These are phyloP conservation scores for Rhagonycha lutea DNA, from an alignment of 2,888 invertebrate genomes.

Conservation along the genomic window DNA sequence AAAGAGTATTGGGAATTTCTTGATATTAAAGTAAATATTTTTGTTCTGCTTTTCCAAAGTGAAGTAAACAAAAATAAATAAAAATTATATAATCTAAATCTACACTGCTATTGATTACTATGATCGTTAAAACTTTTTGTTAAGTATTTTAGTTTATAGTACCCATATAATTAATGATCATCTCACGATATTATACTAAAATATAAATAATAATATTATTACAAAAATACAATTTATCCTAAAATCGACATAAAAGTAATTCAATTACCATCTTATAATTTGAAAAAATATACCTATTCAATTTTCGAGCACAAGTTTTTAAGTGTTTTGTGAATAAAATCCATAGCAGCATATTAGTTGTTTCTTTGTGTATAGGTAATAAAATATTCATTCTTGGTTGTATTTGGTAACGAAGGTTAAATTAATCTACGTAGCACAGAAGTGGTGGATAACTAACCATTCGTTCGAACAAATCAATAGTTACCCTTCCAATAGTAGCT, in stretches of 20 bases:
- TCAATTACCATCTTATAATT: not conserved
- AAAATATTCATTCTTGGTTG: constrained; percentile 17
- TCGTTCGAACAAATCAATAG: constrained; percentile 18
- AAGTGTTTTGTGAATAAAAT: not conserved
- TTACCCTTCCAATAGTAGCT: constrained; percentile 14
- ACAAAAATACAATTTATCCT: not conserved
- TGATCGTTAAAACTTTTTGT: not conserved
- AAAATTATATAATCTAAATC: not conserved
- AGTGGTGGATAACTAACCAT: constrained; percentile 9
- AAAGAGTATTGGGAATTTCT: not conserved
- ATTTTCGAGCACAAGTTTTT: not conserved
- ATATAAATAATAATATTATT: not conserved
- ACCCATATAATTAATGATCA: not conserved
- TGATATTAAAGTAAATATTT: not conserved
- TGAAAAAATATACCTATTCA: not conserved
- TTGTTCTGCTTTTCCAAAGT: not conserved
- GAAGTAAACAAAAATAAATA: not conserved
- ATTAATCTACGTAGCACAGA: constrained; percentile 13
- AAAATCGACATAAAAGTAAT: not conserved
- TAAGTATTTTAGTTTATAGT: not conserved
- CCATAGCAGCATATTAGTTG: not conserved
- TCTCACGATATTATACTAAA: not conserved
- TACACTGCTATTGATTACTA: not conserved
- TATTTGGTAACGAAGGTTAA: constrained; percentile 14
- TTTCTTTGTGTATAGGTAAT: constrained; percentile 8